A percentile compares a stretch with the other conserved stretches of the same genome.
These are phyloP conservation scores for Antechinus flavipes DNA, from an alignment of 2,113 vertebrate species.

Conservation along the genomic window DNA sequence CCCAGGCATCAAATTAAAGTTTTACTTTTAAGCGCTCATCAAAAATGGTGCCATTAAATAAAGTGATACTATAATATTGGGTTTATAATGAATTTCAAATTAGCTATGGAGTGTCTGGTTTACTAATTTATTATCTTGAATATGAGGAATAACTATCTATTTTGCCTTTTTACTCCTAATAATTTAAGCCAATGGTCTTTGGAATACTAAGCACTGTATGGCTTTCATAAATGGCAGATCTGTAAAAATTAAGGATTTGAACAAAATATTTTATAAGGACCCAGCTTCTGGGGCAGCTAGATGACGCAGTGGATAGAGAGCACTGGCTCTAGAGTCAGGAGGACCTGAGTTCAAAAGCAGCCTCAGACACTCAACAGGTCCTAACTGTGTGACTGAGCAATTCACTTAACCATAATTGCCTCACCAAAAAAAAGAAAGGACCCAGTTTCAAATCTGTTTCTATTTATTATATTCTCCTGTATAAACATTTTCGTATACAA, in stretches of 20 bases:
- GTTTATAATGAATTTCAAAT: not conserved
- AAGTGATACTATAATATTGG: not conserved
- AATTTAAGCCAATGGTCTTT: not conserved
- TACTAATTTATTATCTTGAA: not conserved
- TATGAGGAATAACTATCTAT: not conserved
- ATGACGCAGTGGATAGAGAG: too few species aligned
- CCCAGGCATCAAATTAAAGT: not conserved
- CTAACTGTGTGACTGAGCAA: too few species aligned
- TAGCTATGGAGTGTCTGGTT: not conserved
- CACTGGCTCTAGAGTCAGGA: too few species aligned
- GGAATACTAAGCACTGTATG: not conserved
- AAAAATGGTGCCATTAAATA: not conserved
- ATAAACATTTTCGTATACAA: slow-evolving; percentile 14
- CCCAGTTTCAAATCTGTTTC: not conserved
- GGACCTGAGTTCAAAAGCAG: too few species aligned
- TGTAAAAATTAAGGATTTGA: not conserved
- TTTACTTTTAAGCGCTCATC: not conserved
- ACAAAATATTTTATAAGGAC: not conserved
- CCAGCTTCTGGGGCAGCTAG: not conserved
- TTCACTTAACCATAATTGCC: too few species aligned
- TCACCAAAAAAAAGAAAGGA: not conserved
- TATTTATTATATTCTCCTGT: not conserved
- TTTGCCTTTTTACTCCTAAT: not conserved
- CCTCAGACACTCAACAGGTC: too few species aligned
- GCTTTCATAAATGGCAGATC: not conserved